Conservation (phyloP, 2,888 invertebrate species). For the Dynastes tityus region DNA sequence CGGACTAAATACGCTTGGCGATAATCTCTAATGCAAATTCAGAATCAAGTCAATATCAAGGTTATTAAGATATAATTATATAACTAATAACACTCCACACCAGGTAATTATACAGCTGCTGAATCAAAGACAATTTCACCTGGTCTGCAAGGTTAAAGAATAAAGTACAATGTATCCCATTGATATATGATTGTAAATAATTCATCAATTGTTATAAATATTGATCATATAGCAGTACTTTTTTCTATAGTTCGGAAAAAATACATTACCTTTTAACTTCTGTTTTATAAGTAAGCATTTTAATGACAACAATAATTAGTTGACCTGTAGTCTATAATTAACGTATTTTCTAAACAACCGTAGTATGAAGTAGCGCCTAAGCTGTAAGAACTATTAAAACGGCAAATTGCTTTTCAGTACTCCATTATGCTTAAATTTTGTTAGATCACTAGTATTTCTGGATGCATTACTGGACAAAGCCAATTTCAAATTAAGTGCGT, state of each 20-base stretch:
- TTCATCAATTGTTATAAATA: slow-evolving; percentile 3
- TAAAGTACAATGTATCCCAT: not conserved
- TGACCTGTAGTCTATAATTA: no score
- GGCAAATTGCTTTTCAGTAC: no score
- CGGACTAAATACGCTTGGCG: not conserved
- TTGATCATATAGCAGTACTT: not conserved
- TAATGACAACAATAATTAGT: no score
- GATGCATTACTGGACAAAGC: no score
- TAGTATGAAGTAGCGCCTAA: no score
- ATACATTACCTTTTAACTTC: not conserved
- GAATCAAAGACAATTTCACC: slow-evolving; percentile 1
- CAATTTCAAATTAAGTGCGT: no score
- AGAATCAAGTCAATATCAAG: slow-evolving; percentile 14
- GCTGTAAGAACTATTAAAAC: no score
- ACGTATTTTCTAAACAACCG: no score
- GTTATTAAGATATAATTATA: not conserved
- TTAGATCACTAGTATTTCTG: no score
- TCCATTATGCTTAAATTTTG: no score
- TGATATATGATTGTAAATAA: not conserved
- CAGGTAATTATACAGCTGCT: not conserved
- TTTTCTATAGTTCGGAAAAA: not conserved
- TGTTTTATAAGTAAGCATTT: no score
- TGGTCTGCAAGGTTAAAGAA: not conserved
- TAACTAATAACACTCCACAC: not conserved
- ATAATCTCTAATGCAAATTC: not conserved